These are phyloP conservation scores for Ostrea edulis DNA, from an alignment of 1,140 invertebrate genomes.

Conservation along the genomic window DNA sequence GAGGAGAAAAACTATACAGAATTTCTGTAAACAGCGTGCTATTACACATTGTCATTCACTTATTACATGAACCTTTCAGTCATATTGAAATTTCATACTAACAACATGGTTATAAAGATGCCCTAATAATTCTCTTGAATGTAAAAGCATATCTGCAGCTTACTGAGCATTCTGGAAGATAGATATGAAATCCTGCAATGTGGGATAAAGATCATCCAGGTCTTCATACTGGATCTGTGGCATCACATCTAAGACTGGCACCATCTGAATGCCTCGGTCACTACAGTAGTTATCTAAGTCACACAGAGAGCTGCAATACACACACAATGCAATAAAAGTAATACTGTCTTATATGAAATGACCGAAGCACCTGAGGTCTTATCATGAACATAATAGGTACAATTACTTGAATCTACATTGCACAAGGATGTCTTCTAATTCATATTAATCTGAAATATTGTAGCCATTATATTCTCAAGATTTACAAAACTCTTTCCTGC, in stretches of 20 bases:
- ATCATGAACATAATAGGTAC: not conserved
- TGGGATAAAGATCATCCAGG: conserved; percentile 82
- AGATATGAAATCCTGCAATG: conserved; percentile 82
- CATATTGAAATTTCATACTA: too few species aligned
- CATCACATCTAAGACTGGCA: conserved; percentile 84
- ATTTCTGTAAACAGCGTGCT: too few species aligned
- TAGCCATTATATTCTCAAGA: too few species aligned
- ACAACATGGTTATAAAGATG: too few species aligned
- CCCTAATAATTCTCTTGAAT: too few species aligned
- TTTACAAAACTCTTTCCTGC: too few species aligned
- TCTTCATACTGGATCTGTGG: conserved; percentile 82
- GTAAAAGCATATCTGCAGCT: conserved; percentile 47
- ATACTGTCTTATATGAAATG: not conserved
- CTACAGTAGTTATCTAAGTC: conserved; percentile 84
- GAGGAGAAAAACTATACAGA: conserved; percentile 9
- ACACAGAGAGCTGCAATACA: conserved; percentile 81
- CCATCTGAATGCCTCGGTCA: conserved; percentile 81
- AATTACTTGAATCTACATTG: not conserved
- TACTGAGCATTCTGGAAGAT: conserved; percentile 81
- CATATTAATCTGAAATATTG: too few species aligned
- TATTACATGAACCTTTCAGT: too few species aligned
- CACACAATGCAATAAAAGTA: not conserved
- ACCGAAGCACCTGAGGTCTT: not conserved
- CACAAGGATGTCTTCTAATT: too few species aligned
- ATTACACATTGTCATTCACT: too few species aligned